These are phyloP conservation scores for Pempheris klunzingeri DNA, from an alignment of 2,797 vertebrate genomes.

Conservation along the genomic window DNA sequence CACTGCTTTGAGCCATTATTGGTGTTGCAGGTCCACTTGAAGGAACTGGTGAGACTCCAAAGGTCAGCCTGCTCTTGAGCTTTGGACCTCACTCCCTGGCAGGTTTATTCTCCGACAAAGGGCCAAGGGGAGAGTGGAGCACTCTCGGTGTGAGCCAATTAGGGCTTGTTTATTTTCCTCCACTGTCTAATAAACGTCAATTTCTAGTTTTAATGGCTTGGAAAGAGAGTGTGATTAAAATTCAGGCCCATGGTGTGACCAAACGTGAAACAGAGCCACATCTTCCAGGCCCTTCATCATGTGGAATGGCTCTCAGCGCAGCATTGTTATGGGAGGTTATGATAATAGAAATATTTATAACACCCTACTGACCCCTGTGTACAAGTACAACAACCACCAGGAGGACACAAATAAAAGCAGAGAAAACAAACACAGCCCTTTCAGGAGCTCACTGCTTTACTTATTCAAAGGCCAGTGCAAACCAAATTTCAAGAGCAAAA, in stretches of 20 bases:
- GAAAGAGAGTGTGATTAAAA: constrained; percentile 81
- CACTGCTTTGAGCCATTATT: constrained; percentile 29
- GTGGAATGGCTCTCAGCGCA: constrained; percentile 56
- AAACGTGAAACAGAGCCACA: constrained; percentile 60
- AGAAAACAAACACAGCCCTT: constrained; percentile 41
- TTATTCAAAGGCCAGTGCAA: constrained; percentile 13
- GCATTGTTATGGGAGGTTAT: constrained; percentile 66
- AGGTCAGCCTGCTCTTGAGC: constrained; percentile 72
- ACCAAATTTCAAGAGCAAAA: not conserved
- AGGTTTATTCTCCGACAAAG: constrained; percentile 66
- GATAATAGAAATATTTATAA: constrained; percentile 75
- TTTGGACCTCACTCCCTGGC: constrained; percentile 54
- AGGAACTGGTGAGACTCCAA: constrained; percentile 40
- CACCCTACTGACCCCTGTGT: constrained; percentile 63
- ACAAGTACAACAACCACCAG: constrained; percentile 28
- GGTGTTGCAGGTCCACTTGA: constrained; percentile 17
- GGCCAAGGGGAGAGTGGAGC: constrained; percentile 55
- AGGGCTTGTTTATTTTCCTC: constrained; percentile 83
- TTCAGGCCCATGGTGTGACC: constrained; percentile 67
- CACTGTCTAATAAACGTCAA: constrained; percentile 81
- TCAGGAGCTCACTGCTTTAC: constrained; percentile 15
- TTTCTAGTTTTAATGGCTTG: constrained; percentile 81
- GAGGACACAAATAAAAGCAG: constrained; percentile 47
- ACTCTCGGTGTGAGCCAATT: constrained; percentile 74
- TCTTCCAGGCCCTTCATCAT: constrained; percentile 60